Conservation (phyloP, 2,797 vertebrate genomes). For the Tarsius wallacei region DNA sequence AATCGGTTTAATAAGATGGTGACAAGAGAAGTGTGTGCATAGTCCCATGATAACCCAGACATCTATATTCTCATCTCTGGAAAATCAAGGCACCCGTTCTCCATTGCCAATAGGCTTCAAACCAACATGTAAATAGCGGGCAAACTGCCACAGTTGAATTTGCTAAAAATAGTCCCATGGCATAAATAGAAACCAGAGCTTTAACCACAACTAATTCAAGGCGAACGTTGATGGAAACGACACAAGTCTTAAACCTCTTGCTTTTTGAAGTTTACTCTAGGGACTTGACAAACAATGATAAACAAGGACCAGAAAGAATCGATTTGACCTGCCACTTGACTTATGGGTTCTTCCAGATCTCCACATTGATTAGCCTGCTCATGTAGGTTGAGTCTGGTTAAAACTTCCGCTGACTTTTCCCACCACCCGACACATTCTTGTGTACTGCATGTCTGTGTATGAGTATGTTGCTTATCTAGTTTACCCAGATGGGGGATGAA, state of each 20-base stretch:
- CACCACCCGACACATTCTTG: not conserved
- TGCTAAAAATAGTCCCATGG: conserved; percentile 67
- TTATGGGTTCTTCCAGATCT: conserved; percentile 28
- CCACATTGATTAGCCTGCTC: not conserved
- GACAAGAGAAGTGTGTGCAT: conserved; percentile 71
- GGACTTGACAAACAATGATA: conserved; percentile 53
- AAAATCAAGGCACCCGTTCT: conserved; percentile 72
- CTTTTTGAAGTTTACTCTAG: conserved; percentile 34
- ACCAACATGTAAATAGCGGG: conserved; percentile 72
- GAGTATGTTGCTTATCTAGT: not conserved
- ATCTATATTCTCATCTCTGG: conserved; percentile 71
- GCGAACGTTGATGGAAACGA: conserved; percentile 43
- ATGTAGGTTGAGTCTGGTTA: conserved; percentile 53
- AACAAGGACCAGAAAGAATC: conserved; percentile 70
- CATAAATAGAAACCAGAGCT: conserved; percentile 80
- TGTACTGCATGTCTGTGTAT: not conserved
- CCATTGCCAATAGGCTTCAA: conserved; percentile 58
- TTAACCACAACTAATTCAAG: conserved; percentile 64
- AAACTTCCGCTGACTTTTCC: not conserved
- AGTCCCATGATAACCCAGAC: conserved; percentile 66
- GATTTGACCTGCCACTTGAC: conserved; percentile 49
- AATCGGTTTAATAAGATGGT: conserved; percentile 78
- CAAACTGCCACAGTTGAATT: conserved; percentile 66
- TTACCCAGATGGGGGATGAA: conserved; percentile 11
- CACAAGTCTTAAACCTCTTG: conserved; percentile 53